Evolutionary conservation across 2,888 invertebrate species (phyloP), one percentile per base, ranked within the genome.

Genomic region (Limenitis camilla): DNA sequence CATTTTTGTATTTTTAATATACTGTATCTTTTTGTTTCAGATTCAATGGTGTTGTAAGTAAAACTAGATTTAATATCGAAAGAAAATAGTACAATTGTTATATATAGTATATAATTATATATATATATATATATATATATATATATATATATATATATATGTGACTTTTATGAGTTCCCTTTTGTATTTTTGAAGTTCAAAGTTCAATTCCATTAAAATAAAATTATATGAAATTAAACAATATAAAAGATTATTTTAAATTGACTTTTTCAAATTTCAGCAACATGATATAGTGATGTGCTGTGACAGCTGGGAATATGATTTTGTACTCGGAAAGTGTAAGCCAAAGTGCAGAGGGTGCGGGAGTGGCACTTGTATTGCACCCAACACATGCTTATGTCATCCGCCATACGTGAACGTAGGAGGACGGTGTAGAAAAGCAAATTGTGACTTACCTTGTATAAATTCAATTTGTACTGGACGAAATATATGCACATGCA

Each of bases 401-500:
- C 53, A 62, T 0, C 60, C 66, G 0, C 75, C 75, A 0, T 61
- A 63, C 7, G 30, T 49, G 5, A 38, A 52, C n/a, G 61, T 60
- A 5, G 33, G 41, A 1, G 45, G 36, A 19, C 28, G 36, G 29
- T 45, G 45, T 10, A 11, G 72, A 36, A 49, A 61, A 6, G 80
- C 84, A 0, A 58, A 65, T 0, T 89, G 89, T 49, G 65, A 73
- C 40, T 80, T 80, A 19, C 67, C 72, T 0, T 89, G 89, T 57
- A 58, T 64, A 9, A 61, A 67, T 9, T 81, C 80, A 52, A 36
- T 40, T 10, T 68, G 68, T 42, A 68, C 70, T 2, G 74, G 68
- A 0, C 60, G 63, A 5, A 73, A 83, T 50, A 61, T 57, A 6
- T 88, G 88, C 58, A 64, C 65, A 5, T 85, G 84, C 56, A 33